A percentile compares a stretch with the other conserved stretches of the same genome.
These are phyloP conservation scores for Hyles vespertilio DNA, from an alignment of 1,140 invertebrate genomes.

Conservation along the genomic window DNA sequence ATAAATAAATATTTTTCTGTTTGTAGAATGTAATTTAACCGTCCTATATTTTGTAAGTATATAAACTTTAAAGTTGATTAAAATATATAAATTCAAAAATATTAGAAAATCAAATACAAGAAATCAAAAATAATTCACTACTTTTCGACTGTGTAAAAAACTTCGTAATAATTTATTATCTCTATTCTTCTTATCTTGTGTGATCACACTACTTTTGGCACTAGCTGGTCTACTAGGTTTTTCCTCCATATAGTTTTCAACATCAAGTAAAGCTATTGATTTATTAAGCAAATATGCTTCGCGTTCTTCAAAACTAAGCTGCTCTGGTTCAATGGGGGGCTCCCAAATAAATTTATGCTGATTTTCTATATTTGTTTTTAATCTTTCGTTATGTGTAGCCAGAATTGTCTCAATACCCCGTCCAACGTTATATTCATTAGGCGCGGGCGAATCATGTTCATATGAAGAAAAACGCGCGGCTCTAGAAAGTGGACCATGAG, in stretches of 20 bases:
- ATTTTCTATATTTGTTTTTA: constrained; percentile 51
- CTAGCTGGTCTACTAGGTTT: not conserved
- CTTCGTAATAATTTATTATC: constrained; percentile 5
- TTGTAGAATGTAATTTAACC: too few relatives aligned
- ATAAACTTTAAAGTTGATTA: too few relatives aligned
- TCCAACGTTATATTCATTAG: constrained; percentile 43
- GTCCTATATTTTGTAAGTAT: too few relatives aligned
- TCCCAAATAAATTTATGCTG: constrained; percentile 42
- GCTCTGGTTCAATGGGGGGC: constrained; percentile 17
- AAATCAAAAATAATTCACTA: too few relatives aligned
- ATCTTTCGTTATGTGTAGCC: constrained; percentile 42
- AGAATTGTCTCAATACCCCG: constrained; percentile 51
- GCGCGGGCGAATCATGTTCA: constrained; percentile 32
- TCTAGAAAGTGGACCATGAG: constrained; percentile 38
- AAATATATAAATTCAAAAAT: too few relatives aligned
- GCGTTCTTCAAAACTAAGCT: constrained; percentile 34
- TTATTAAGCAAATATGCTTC: constrained; percentile 37
- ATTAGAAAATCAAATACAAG: too few relatives aligned
- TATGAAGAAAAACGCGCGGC: constrained; percentile 31
- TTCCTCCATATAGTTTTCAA: not conserved
- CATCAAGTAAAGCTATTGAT: constrained; percentile 40
- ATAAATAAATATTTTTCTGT: too few relatives aligned
- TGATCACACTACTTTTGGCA: not conserved
- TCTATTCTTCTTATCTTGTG: not conserved
- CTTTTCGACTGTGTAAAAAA: not conserved